Evolutionary conservation across 2,797 vertebrate species (phyloP), one percentile per base, ranked within the genome.

Genomic region (Tiaroga cobitis): DNA sequence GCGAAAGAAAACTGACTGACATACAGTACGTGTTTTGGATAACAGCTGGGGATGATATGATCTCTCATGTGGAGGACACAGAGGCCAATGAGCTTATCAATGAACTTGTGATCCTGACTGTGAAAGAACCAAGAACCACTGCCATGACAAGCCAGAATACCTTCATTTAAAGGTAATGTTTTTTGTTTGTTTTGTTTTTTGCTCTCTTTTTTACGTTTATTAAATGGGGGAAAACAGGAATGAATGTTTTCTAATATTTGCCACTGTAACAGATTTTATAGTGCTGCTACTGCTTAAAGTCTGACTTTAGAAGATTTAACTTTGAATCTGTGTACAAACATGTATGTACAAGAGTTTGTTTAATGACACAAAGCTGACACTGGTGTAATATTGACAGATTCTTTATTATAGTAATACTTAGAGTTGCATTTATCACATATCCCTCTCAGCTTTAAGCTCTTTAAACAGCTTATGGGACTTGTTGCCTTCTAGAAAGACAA

Each of bases 151-250:
- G 88, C 86, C 88, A 91, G 89, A 89, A 91, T 91, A 70, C 80
- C 90, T 86, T 89, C 82, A 2, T 90, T 85, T 88, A 51, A 94
- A 94, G 92, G 92, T 95, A 93, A 78, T 21, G 59, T 26, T 15
- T 34, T 67, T 32, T n/a, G n/a, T n/a, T n/a, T n/a, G n/a, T 5
- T 34, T 37, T 46, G 49, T 43, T 54, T 13, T 10, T 68, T 80
- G 24, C 3, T 78, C 2, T 59, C 5, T 59, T 72, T 59, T 56
- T 1, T 11, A 41, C 56, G 15, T 8, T 59, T 54, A 43, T 26
- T 49, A 5, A 73, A 56, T 24, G 1, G 69, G n/a, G 3, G 16
- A 3, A 68, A 51, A 46, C 26, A 24, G 13, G 2, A 73, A 21
- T 41, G 10, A 73, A 39, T 75, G 3, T 65, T 5, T 72, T 81